Base-by-base conservation (phyloP, 1,140 invertebrate genomes). In the Sarcophaga peregrina region DNA sequence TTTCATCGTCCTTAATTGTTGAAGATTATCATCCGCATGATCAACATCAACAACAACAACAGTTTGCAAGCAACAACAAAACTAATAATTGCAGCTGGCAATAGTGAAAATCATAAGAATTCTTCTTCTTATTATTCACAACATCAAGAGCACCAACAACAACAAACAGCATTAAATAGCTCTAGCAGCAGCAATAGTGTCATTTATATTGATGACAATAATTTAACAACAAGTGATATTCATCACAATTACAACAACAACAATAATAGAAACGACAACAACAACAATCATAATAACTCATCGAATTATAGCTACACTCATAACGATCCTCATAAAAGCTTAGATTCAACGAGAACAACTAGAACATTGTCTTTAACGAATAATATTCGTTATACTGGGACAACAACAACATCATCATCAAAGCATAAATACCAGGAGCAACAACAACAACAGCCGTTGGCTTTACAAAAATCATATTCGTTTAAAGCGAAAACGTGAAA, bases 201-300 rank as follows among this genome's bases (percentile, higher is more conserved):
- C 45, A 83, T 83, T 83, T 83, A 82, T 72, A 83, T 83, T 45
- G 83, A 83, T 13, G 83, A 83, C 25, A 83, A 52, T 52, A 83
- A 83, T 80, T 72, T 46, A 58, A 52, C 52, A 47, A 25, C 58
- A 13, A 20, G 45, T 62, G 75, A 80, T 46, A 50, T 72, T 25
- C 81, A 82, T 17, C 13, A 68, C 62, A 68, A 25, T 20, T n/a
- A n/a, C n/a, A 68, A n/a, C n/a, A 73, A 82, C 4, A 73, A 46
- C 13, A 46, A 45, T 17, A 83, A 45, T 58, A 46, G 54, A 9
- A 83, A 15, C 52, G 54, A 83, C 82, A 75, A 37, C 20, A 75
- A 37, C 20, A 50, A 8, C 25, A 78, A 76, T 37, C 25, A 73
- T 76, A 68, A 37, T 37, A 37, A 4, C 45, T 75, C 54, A 45